phyloP scores from a whole-genome alignment of 2,113 vertebrate genomes.

The Machaerirhynchus nigripectus region DNA sequence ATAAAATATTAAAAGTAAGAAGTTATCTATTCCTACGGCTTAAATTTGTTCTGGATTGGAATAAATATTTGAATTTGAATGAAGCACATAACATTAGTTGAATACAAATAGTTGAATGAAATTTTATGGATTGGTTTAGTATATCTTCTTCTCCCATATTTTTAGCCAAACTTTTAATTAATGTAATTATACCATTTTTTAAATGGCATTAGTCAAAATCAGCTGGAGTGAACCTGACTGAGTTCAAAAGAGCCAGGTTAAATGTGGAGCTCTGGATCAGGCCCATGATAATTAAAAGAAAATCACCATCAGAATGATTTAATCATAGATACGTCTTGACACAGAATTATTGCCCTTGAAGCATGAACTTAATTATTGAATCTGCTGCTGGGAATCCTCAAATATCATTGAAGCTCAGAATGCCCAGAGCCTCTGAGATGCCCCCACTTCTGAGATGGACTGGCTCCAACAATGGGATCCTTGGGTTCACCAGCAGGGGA shows the following conservation, averaged over 20 bases:
- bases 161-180: background rate
- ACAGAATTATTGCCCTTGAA: constrained; percentile 19
- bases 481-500: background rate
- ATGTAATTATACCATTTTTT: background rate
- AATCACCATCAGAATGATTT: constrained; percentile 29
- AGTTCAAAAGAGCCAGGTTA: background rate
- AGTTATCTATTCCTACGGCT: background rate
- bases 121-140: background rate
- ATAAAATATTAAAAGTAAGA: background rate
- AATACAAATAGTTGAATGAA: background rate
- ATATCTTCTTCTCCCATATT: background rate
- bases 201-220: background rate
- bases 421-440: background rate
- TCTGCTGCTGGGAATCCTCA: background rate
- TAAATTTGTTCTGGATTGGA: background rate
- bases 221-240: background rate
- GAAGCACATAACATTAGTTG: background rate
- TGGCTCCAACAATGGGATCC: background rate
- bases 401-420: background rate
- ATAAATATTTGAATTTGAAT: background rate
- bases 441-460: background rate
- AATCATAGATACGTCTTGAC: background rate
- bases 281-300: constrained; percentile 19
- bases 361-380: background rate
- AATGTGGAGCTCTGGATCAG: background rate